phyloP scores from a whole-genome alignment of 2,888 invertebrate species.

The Embidobia sp. region DNA sequence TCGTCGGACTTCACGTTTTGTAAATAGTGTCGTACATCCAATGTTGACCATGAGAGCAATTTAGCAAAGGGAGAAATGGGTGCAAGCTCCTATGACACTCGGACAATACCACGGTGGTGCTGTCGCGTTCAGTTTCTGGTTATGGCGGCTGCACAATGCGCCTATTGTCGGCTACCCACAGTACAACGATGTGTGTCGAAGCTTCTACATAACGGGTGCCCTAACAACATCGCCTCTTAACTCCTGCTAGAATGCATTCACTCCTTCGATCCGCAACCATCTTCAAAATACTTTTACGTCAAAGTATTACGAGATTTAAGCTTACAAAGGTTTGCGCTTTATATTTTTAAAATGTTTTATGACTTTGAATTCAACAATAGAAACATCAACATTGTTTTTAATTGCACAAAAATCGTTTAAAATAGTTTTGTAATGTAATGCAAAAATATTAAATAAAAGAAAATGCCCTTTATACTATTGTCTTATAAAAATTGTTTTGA shows the following conservation, averaged over 20 bases:
- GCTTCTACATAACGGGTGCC: slow-evolving; percentile 63
- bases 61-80: slow-evolving; percentile 69
- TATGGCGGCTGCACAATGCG: slow-evolving; percentile 81
- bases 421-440: no score
- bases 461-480: no score
- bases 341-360: no score
- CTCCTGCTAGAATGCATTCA: slow-evolving; percentile 44
- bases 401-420: no score
- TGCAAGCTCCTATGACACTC: slow-evolving; percentile 75
- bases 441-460: no score
- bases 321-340: no score
- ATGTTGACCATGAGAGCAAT: slow-evolving; percentile 67
- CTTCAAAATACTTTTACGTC: neutral
- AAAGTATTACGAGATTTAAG: neutral
- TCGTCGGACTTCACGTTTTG: slow-evolving; percentile 18
- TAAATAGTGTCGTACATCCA: slow-evolving; percentile 46
- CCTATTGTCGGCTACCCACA: slow-evolving; percentile 78
- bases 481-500: no score
- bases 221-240: slow-evolving; percentile 59
- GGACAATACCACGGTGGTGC: slow-evolving; percentile 78
- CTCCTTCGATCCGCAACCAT: slow-evolving; percentile 24
- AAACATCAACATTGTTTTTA: no score
- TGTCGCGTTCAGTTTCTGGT: slow-evolving; percentile 80
- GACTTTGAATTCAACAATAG: no score
- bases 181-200: slow-evolving; percentile 76